phyloP scores from a whole-genome alignment of 92 coral and sea anemone genomes.

The Umimayanthus kanabou region DNA sequence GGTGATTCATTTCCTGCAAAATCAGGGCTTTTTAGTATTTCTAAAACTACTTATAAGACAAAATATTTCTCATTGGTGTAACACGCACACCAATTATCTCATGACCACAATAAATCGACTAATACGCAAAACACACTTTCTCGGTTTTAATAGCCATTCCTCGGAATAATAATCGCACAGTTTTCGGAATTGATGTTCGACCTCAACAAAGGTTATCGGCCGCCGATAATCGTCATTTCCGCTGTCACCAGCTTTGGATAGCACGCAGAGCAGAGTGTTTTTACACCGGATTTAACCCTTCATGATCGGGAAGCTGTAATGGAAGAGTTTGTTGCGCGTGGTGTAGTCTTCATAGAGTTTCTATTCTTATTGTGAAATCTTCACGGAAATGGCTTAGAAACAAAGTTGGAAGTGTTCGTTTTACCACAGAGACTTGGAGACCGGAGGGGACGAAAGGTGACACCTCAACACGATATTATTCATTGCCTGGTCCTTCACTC shows the following conservation, averaged over 20 bases:
- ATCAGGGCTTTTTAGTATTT: too few relatives aligned
- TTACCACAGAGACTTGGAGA: neutral
- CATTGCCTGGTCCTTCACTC: neutral
- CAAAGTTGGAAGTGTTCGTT: neutral
- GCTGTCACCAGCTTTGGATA: constrained; percentile 24
- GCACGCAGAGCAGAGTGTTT: neutral
- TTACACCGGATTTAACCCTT: neutral
- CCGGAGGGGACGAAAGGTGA: neutral
- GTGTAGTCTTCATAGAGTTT: neutral
- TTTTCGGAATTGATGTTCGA: constrained; percentile 13
- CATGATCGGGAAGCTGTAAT: neutral
- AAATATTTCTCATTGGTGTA: neutral
- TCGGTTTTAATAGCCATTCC: constrained; percentile 1
- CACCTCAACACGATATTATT: neutral
- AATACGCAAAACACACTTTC: neutral
- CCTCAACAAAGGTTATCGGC: constrained; percentile 35
- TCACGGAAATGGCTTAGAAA: constrained; percentile 14
- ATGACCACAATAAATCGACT: neutral
- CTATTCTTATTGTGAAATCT: neutral
- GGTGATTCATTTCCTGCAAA: neutral
- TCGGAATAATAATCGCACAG: constrained; percentile 5
- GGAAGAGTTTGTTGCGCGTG: neutral
- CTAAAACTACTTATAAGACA: too few relatives aligned
- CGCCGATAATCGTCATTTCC: constrained; percentile 43
- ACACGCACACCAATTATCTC: neutral